phyloP scores from a whole-genome alignment of 1,140 invertebrate species.

The Diabrotica virgifera region DNA sequence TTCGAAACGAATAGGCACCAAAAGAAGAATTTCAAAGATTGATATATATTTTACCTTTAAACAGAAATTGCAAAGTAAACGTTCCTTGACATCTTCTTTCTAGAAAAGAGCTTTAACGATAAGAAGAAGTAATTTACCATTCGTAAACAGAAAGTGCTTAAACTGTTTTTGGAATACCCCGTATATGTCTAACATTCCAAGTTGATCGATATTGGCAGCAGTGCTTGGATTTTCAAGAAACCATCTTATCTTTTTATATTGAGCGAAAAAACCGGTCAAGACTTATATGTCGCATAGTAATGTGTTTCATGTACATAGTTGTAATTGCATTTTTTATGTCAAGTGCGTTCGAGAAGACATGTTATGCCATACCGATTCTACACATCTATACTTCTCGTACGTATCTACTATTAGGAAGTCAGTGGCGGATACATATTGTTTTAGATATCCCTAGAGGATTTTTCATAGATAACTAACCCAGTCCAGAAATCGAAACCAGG shows the following conservation, averaged over 20 bases:
- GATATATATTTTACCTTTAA: no score
- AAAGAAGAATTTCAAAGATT: no score
- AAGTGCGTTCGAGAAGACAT: neutral
- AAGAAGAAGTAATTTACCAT: no score
- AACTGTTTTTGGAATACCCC: neutral
- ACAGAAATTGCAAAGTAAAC: no score
- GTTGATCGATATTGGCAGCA: neutral
- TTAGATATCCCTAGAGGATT: no score
- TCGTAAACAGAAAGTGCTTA: neutral
- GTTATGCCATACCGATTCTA: constrained; percentile 1
- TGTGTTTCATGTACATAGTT: neutral
- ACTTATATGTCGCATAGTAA: constrained; percentile 2
- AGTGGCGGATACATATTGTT: no score
- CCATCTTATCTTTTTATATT: neutral
- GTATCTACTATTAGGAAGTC: no score
- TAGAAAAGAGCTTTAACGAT: no score
- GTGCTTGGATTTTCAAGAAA: neutral
- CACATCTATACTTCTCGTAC: neutral
- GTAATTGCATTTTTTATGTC: neutral
- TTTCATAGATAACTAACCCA: no score
- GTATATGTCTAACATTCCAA: neutral
- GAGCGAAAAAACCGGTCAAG: neutral
- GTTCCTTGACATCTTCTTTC: no score
- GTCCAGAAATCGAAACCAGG: no score
- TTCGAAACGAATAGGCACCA: no score